Conservation (phyloP, 2,797 vertebrate genomes). For the Stomatorhinus walkeri region DNA sequence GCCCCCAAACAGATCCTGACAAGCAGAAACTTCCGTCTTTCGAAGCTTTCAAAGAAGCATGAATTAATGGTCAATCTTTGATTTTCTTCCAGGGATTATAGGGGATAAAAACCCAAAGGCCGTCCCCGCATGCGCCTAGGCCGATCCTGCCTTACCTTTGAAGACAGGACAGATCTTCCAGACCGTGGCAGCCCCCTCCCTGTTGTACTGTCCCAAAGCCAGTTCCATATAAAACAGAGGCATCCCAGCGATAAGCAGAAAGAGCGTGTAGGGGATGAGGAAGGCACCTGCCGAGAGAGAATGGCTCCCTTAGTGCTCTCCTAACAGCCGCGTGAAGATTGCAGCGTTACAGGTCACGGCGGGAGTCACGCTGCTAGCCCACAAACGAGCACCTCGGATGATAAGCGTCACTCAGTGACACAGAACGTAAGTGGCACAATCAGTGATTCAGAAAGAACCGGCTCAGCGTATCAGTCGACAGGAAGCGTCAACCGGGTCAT, state of each 20-base stretch:
- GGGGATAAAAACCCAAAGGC: no score
- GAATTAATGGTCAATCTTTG: neutral
- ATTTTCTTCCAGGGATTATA: neutral
- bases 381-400: neutral
- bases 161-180: slow-evolving; percentile 98
- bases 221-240: slow-evolving; percentile 99
- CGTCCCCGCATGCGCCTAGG: neutral
- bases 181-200: slow-evolving; percentile 94
- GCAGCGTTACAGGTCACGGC: neutral
- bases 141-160: slow-evolving; percentile 73
- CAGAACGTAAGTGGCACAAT: neutral
- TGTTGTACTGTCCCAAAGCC: slow-evolving; percentile 92
- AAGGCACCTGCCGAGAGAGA: slow-evolving; percentile 76
- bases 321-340: neutral
- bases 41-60: neutral
- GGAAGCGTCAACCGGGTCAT: neutral
- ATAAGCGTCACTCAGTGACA: neutral
- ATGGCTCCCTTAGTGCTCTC: neutral
- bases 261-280: slow-evolving; percentile 91
- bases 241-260: slow-evolving; percentile 96
- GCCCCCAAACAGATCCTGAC: neutral
- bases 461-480: neutral
- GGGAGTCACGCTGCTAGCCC: neutral
- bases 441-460: neutral
- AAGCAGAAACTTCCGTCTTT: neutral